These are phyloP conservation scores for Strigamia transsilvanica DNA, from an alignment of 2,888 invertebrate genomes.

Conservation along the genomic window DNA sequence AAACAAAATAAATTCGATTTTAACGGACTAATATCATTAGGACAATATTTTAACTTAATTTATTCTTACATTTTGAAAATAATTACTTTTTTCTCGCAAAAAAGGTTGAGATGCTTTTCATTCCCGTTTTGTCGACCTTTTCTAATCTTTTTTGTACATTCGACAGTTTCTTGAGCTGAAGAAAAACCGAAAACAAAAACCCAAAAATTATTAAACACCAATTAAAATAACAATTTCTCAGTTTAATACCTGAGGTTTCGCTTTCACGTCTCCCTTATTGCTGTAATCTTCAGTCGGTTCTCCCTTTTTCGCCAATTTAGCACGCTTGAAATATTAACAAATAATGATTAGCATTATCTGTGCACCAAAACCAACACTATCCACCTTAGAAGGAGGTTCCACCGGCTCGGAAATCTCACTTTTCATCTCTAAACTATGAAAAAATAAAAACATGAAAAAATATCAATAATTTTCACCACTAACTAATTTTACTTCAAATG, in stretches of 20 bases:
- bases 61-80: not conserved
- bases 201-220: not conserved
- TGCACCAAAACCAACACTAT: not conserved
- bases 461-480: not conserved
- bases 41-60: too few relatives aligned
- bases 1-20: too few relatives aligned
- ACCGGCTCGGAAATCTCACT: not conserved
- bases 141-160: not conserved
- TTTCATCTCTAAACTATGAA: not conserved
- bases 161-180: not conserved
- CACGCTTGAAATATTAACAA: not conserved
- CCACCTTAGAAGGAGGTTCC: not conserved
- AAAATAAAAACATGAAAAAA: not conserved
- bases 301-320: not conserved
- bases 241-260: not conserved
- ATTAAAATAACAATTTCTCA: not conserved
- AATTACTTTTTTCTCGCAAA: not conserved
- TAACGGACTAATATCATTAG: too few relatives aligned
- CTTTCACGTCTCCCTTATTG: not conserved
- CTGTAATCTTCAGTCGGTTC: slow-evolving; percentile 12
- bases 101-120: not conserved
- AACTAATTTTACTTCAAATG: not conserved
- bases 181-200: not conserved
- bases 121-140: not conserved
- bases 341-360: not conserved